Evolutionary conservation across 2,797 vertebrate species (phyloP).

Genomic region (Artibeus jamaicensis): DNA sequence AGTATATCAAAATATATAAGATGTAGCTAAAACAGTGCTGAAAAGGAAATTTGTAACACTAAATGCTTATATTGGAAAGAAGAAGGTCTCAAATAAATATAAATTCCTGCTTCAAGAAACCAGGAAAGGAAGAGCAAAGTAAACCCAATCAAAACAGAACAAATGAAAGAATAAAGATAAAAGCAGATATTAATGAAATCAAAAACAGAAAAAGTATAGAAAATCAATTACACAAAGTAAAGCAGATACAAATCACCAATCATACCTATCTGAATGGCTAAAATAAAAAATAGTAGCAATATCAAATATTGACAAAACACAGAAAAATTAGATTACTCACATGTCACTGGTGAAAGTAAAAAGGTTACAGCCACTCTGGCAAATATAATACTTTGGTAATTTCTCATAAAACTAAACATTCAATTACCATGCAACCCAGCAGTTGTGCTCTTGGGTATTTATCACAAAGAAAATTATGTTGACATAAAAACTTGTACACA

Average conservation of each 20-base stretch:
- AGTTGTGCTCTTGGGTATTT: not conserved
- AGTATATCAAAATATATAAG: not conserved
- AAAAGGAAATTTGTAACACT: not conserved
- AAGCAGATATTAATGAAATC: not conserved
- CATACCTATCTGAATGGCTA: not conserved
- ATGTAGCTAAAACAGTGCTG: not conserved
- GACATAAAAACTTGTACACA: not conserved
- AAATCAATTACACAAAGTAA: not conserved
- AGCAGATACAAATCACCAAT: not conserved
- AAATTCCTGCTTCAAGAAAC: not conserved
- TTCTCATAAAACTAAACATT: conserved; percentile 13
- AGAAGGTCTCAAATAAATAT: not conserved
- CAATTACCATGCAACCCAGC: not conserved
- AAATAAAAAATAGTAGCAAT: not conserved
- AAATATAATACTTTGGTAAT: not conserved
- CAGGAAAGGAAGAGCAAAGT: not conserved
- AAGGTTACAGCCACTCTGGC: not conserved
- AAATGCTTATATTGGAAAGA: not conserved
- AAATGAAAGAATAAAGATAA: not conserved
- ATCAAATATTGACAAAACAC: not conserved
- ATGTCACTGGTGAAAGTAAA: not conserved
- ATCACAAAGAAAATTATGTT: not conserved
- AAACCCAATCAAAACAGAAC: not conserved
- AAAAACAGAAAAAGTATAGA: not conserved
- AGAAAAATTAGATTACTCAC: not conserved